These are phyloP conservation scores for Lanius collurio DNA, from an alignment of 2,113 vertebrate genomes.

Conservation along the genomic window DNA sequence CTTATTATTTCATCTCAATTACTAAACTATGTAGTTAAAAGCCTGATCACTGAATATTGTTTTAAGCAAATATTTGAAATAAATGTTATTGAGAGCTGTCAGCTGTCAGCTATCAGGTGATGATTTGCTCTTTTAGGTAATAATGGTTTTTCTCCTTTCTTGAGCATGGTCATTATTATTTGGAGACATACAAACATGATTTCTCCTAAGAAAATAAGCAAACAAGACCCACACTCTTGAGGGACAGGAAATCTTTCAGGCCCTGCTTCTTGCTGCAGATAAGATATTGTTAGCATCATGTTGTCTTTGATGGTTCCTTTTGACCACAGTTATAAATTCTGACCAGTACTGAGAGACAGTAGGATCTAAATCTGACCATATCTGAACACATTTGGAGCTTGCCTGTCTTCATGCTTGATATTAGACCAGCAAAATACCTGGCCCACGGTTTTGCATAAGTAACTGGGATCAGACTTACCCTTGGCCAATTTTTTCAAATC, in stretches of 20 bases:
- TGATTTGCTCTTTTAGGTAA: neutral
- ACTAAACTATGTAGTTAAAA: neutral
- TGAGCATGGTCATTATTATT: fast-evolving
- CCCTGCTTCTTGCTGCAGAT: neutral
- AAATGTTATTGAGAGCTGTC: neutral
- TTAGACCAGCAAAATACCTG: neutral
- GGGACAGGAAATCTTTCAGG: neutral
- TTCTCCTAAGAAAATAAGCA: neutral
- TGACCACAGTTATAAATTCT: neutral
- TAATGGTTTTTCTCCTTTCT: neutral
- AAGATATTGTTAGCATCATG: neutral
- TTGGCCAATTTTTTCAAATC: constrained; percentile 98
- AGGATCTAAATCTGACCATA: neutral
- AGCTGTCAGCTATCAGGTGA: neutral
- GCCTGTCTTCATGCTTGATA: neutral
- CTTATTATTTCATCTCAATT: neutral
- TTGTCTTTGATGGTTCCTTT: neutral
- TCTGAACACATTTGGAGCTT: neutral
- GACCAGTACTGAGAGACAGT: neutral
- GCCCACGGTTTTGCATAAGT: neutral
- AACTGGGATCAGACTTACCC: constrained; percentile 81
- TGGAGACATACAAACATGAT: neutral
- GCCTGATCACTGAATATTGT: neutral
- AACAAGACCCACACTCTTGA: neutral
- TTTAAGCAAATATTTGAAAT: neutral